These are phyloP conservation scores for Chrysomallon squamiferum DNA, from an alignment of 1,140 invertebrate species.

Conservation along the genomic window DNA sequence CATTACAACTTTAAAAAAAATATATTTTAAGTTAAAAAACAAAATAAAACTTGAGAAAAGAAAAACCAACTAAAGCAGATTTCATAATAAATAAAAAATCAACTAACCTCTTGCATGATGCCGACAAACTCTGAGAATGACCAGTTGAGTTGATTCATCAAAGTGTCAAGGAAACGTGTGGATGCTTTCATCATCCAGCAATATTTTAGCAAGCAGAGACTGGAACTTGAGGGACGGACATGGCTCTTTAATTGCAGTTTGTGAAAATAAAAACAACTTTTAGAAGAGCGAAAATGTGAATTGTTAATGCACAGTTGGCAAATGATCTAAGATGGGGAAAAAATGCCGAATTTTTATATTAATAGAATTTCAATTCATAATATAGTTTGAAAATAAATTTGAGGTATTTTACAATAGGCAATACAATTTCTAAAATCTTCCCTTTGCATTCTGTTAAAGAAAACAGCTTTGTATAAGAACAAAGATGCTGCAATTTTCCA, in stretches of 20 bases:
- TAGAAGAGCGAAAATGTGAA: too few relatives aligned
- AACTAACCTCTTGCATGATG: conserved; percentile 79
- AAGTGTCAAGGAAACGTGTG: conserved; percentile 76
- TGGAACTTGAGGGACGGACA: conserved; percentile 71
- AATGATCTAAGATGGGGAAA: too few relatives aligned
- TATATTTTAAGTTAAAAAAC: not conserved
- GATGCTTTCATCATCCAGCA: conserved; percentile 66
- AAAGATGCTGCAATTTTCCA: too few relatives aligned
- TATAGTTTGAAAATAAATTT: too few relatives aligned
- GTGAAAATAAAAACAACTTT: too few relatives aligned
- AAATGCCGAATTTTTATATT: too few relatives aligned
- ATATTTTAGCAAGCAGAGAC: conserved; percentile 66
- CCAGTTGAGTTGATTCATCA: conserved; percentile 87
- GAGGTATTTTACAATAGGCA: too few relatives aligned
- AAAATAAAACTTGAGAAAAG: not conserved
- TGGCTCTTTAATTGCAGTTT: conserved; percentile 71
- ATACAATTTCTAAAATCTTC: too few relatives aligned
- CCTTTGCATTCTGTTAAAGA: too few relatives aligned
- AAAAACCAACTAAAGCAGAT: not conserved
- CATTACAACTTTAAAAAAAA: not conserved
- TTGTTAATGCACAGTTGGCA: too few relatives aligned
- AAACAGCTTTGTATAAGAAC: too few relatives aligned
- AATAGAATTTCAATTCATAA: too few relatives aligned
- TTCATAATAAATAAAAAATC: not conserved
- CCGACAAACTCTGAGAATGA: conserved; percentile 88